These are phyloP conservation scores for Motacilla alba DNA, from an alignment of 2,113 vertebrate species.

Conservation along the genomic window DNA sequence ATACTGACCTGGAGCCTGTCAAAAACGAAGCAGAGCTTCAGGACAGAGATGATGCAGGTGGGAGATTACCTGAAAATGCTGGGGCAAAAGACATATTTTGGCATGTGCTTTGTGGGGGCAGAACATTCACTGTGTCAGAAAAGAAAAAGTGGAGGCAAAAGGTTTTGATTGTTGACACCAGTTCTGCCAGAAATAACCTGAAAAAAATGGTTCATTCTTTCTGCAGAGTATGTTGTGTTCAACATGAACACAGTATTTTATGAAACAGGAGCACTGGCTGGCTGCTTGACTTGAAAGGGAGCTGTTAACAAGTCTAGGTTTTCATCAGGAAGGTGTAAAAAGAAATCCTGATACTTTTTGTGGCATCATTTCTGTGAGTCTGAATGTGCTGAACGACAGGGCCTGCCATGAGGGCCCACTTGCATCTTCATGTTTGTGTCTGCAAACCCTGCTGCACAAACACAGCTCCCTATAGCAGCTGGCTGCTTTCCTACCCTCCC, in stretches of 20 bases:
- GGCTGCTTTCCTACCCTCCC: background rate
- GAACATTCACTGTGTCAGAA: background rate
- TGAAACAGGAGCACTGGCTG: background rate
- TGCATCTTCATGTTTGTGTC: accelerated
- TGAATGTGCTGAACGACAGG: background rate
- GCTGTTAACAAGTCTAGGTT: background rate
- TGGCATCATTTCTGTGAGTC: background rate
- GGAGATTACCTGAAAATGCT: background rate
- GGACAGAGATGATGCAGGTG: background rate
- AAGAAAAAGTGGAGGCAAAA: background rate
- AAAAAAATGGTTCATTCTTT: background rate
- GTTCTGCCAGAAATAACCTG: background rate
- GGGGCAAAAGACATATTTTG: background rate
- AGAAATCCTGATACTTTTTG: background rate
- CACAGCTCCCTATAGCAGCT: background rate
- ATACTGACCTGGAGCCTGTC: background rate
- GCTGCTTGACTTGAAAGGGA: background rate
- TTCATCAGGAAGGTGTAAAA: background rate
- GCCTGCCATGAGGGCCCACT: background rate
- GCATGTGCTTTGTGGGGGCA: background rate
- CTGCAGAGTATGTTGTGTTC: background rate
- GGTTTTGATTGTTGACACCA: background rate
- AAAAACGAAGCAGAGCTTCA: background rate
- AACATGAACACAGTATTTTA: background rate
- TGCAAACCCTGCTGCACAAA: background rate